Evolutionary conservation across 2,113 vertebrate genomes (phyloP).

Genomic region (Burhinus bistriatus): DNA sequence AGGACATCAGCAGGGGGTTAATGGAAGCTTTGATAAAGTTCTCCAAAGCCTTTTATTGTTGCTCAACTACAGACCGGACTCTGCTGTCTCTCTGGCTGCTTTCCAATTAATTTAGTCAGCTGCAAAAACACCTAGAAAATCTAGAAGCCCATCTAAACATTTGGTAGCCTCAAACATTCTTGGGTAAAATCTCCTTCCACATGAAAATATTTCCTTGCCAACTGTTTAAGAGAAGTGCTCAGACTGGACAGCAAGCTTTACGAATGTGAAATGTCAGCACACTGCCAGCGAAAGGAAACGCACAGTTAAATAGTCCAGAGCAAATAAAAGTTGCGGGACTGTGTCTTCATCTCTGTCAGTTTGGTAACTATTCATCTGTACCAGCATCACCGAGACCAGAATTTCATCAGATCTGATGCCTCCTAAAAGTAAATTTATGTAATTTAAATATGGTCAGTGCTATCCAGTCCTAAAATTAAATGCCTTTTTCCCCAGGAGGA

Average conservation of each 20-base stretch:
- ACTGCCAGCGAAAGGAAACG: neutral
- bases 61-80: slow-evolving; percentile 59
- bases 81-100: slow-evolving; percentile 43
- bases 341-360: neutral
- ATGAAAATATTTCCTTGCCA: neutral
- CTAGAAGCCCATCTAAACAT: slow-evolving; percentile 23
- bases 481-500: neutral
- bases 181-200: neutral
- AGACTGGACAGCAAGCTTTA: neutral
- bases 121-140: slow-evolving; percentile 19
- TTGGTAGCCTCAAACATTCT: neutral
- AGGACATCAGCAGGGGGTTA: slow-evolving; percentile 69
- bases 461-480: neutral
- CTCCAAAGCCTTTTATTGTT: slow-evolving; percentile 63
- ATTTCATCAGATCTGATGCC: neutral
- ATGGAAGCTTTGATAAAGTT: slow-evolving; percentile 73
- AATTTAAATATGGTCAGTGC: neutral
- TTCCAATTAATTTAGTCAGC: slow-evolving; percentile 53
- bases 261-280: neutral
- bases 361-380: neutral
- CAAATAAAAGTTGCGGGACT: neutral
- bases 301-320: neutral
- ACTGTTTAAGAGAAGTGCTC: neutral
- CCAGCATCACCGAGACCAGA: neutral
- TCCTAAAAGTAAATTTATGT: neutral